These are phyloP conservation scores for Indicator maculatus DNA, from an alignment of 2,113 vertebrate genomes.

Conservation along the genomic window DNA sequence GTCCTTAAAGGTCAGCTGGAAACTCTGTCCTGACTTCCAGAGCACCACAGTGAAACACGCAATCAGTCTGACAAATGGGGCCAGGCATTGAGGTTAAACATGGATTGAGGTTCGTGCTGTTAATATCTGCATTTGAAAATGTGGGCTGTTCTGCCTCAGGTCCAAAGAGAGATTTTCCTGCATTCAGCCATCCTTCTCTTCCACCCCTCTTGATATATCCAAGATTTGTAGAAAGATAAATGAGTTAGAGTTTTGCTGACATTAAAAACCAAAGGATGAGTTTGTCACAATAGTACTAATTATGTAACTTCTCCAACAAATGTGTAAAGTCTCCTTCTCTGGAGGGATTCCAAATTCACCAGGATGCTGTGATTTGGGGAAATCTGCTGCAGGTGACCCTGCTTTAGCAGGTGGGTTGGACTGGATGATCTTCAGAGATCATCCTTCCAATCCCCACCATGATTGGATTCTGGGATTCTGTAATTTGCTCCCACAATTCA, in stretches of 20 bases:
- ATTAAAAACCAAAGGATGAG: not conserved
- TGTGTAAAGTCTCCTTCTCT: too few relatives aligned
- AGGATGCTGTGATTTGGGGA: too few relatives aligned
- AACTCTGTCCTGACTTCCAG: not conserved
- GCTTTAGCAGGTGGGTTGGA: too few relatives aligned
- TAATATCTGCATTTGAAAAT: not conserved
- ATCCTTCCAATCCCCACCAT: too few relatives aligned
- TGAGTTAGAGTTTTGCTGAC: not conserved
- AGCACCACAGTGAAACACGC: not conserved
- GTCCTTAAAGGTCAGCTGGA: not conserved
- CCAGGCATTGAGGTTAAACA: conserved; percentile 21
- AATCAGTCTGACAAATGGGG: not conserved
- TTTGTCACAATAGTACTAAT: not conserved
- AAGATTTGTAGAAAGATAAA: not conserved
- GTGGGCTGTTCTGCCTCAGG: fast-evolving
- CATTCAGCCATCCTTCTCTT: not conserved
- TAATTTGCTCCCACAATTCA: not conserved
- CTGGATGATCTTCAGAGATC: too few relatives aligned
- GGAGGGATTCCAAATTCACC: too few relatives aligned
- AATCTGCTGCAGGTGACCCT: too few relatives aligned
- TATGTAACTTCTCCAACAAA: not conserved
- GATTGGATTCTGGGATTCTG: too few relatives aligned
- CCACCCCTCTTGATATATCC: not conserved
- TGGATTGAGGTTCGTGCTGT: not conserved
- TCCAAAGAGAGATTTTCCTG: not conserved